Evolutionary conservation across 1,140 invertebrate species (phyloP), one percentile per base, ranked within the genome.

Genomic region (Drosophila elegans): DNA sequence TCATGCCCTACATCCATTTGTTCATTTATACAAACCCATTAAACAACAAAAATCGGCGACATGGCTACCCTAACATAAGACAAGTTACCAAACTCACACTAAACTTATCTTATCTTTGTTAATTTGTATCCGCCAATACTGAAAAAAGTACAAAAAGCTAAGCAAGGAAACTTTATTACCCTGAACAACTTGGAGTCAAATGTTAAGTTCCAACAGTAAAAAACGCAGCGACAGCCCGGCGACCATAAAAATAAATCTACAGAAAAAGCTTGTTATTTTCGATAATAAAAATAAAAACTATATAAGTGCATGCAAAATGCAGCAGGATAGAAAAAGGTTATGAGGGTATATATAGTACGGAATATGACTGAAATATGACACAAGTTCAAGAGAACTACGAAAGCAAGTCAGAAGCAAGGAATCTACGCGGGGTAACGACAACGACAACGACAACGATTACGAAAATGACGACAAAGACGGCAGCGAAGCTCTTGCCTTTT

Each of bases 361-460:
- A 61, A 49, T 63, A 77, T 60, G 51, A 78, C 66, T 53, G 81
- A 78, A 83, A 51, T 78, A 89, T 88, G 75, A 84, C 80, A 80
- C 84, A 84, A 88, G 79, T 89, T 88, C 76, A 78, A 88, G 84
- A 89, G 84, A 88, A 80, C 89, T 78, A 88, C 84, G 83, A 89
- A 68, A 36, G 62, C 59, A 74, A 36, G 32, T 36, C 32, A 16
- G 64, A 34, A 52, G 52, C 51, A 36, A 44, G 52, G 68, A 27
- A 39, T 21, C 49, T 53, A 46, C 38, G 54, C 48, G 41, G 62
- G 51, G 16, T 62, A 62, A 49, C 38, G 74, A 60, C 32, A 52
- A 55, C 38, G 78, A 55, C 34, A 49, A 57, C 34, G 62, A 34
- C 44, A 49, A 62, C 57, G 64, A 48, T 53, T 63, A 63, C 54